Evolutionary conservation across 2,113 vertebrate species (phyloP).

Genomic region (Rissa tridactyla): DNA sequence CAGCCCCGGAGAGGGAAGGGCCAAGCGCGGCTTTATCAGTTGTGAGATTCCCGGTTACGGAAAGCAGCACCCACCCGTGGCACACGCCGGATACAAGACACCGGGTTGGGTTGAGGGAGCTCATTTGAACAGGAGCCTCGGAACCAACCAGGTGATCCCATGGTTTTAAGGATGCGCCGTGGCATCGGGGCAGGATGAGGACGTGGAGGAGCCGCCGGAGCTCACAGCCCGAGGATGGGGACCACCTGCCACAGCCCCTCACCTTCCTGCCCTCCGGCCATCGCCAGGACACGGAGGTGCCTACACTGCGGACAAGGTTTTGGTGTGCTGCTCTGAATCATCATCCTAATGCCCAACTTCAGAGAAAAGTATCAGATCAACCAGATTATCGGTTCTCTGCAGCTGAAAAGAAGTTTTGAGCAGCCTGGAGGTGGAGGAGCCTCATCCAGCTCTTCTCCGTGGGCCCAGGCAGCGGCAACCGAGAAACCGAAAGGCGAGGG

Average conservation of each 20-base stretch:
- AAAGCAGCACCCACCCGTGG: not conserved
- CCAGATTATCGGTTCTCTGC: not conserved
- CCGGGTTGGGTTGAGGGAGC: rapidly evolving
- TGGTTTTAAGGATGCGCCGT: not conserved
- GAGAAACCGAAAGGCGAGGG: not conserved
- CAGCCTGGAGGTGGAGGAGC: not conserved
- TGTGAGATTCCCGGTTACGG: not conserved
- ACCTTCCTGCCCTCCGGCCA: not conserved
- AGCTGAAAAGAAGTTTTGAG: not conserved
- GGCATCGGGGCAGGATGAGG: not conserved
- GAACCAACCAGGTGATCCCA: rapidly evolving
- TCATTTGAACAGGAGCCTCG: rapidly evolving
- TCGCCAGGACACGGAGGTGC: not conserved
- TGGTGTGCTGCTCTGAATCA: not conserved
- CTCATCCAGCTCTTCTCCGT: not conserved
- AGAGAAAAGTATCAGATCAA: not conserved
- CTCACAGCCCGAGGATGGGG: not conserved
- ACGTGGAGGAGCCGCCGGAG: not conserved
- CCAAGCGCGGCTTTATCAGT: rapidly evolving
- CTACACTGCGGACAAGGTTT: too few relatives aligned
- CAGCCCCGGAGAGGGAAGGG: not conserved
- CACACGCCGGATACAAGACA: rapidly evolving
- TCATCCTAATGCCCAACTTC: not conserved
- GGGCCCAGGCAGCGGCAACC: not conserved
- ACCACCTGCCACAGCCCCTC: not conserved